Base-by-base conservation (phyloP, 2,797 vertebrate genomes). In the Lates japonicus region DNA sequence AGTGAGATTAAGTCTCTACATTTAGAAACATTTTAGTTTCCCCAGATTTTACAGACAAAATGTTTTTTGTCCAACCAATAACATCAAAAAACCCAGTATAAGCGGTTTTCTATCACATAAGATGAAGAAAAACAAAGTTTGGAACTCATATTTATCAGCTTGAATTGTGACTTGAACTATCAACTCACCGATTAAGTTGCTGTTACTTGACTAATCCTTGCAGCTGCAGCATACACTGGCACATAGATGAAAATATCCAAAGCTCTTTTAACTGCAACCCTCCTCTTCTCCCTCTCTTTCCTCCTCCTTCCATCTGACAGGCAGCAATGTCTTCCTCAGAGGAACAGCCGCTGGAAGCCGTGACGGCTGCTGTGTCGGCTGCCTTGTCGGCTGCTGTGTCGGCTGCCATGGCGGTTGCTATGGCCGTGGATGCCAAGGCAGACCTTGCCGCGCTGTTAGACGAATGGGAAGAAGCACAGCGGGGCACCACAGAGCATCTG, bases 391-490 rank as follows among this genome's bases (percentile, higher is more conserved):
- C 68, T 0, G 82, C 77, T 0, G 73, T 80, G n/a, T 80, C 88
- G 0, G 87, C 87, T 73, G 83, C 76, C 7, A 9, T 76, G 76
- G 70, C 80, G 0, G 64, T 74, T 1, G 86, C 82, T 20, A 44
- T 70, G 73, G 94, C 74, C 0, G 82, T 96, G 82, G 97, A 98
- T 85, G 96, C 97, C 19, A 98, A 98, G 91, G 96, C 96, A 10
- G 97, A 98, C 81, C 96, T 99, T 12, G 94, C 95, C 19, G 68
- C 96, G 22, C 85, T 99, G 87, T 93, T 99, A 74, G 97, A 98
- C 79, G 96, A 97, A 75, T 99, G 98, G 98, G 97, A 98, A 72
- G 95, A 95, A 59, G 95, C 96, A 0, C 96, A 96, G 49, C 95
- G 95, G 59, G 96, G 96, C 79, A 95, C 93, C 0, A 96, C 97